Conservation (phyloP, 2,888 invertebrate species). For the Drosophila paracracens region DNA sequence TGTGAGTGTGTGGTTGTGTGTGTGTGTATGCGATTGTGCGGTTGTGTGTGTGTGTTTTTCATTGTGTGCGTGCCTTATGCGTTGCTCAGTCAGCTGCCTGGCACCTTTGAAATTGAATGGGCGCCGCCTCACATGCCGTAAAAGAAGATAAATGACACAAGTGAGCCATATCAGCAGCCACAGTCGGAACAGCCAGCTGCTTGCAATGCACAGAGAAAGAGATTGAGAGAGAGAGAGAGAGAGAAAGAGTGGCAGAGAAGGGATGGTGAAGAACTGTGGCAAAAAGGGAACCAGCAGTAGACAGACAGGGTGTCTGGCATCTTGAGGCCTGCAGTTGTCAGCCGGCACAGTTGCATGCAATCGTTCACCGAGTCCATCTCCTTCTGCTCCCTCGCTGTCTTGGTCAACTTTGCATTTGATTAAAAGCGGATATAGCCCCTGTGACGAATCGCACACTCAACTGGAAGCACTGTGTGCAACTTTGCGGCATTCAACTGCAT, state of each 20-base stretch:
- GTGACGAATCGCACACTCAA: constrained; percentile 48
- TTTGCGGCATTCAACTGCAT: constrained; percentile 17
- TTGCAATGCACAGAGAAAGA: constrained; percentile 22
- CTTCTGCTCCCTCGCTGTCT: not conserved
- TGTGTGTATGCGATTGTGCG: too few relatives aligned
- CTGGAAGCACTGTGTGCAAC: constrained; percentile 18
- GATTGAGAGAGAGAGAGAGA: not conserved
- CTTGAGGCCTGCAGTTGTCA: constrained; percentile 73
- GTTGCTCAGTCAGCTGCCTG: constrained; percentile 69
- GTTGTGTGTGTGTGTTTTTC: constrained; percentile 11
- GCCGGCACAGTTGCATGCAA: constrained; percentile 28
- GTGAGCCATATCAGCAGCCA: constrained; percentile 79
- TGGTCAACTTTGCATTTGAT: constrained; percentile 72
- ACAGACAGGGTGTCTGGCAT: constrained; percentile 53
- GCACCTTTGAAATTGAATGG: constrained; percentile 79
- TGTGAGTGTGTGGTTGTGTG: constrained; percentile 10
- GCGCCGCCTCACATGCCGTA: constrained; percentile 62
- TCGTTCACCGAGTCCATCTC: not conserved
- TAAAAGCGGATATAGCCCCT: constrained; percentile 62
- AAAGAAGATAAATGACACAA: constrained; percentile 80
- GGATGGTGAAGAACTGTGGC: not conserved
- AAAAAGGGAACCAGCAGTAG: constrained; percentile 19
- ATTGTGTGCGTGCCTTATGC: constrained; percentile 45
- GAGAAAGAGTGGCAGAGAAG: not conserved
- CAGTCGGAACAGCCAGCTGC: constrained; percentile 49